phyloP scores from a whole-genome alignment of 2,113 vertebrate genomes.

The Podilymbus podiceps region DNA sequence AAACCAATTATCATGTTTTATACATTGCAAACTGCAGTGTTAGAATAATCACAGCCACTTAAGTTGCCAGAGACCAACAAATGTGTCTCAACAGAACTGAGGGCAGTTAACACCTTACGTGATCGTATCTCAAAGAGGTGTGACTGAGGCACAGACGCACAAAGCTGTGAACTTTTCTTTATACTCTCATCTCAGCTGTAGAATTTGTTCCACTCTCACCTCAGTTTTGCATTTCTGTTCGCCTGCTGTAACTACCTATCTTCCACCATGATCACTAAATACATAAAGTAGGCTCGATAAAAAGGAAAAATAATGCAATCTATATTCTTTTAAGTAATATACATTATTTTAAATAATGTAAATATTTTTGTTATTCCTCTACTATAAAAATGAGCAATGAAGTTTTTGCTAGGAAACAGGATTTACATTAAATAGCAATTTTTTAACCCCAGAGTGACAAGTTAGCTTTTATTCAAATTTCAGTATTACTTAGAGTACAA shows the following conservation, averaged over 20 bases:
- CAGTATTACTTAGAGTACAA: neutral
- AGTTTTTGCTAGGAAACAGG: neutral
- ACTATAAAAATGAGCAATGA: neutral
- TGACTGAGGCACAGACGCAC: rapidly evolving
- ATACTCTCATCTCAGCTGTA: neutral
- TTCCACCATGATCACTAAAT: neutral
- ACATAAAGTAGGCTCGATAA: neutral
- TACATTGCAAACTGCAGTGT: neutral
- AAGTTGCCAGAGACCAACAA: neutral
- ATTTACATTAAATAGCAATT: neutral
- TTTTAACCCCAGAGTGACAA: neutral
- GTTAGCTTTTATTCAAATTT: neutral
- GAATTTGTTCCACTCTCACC: neutral
- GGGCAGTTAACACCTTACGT: neutral
- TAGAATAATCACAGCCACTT: neutral
- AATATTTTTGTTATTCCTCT: neutral
- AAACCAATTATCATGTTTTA: neutral
- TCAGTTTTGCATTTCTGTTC: neutral
- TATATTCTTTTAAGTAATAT: neutral
- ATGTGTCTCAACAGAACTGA: neutral
- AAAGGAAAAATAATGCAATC: neutral
- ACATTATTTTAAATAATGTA: neutral
- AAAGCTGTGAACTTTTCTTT: neutral
- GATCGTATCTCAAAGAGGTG: neutral
- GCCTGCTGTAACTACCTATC: neutral